phyloP scores from a whole-genome alignment of 2,888 invertebrate genomes.

The Patella pellucida region DNA sequence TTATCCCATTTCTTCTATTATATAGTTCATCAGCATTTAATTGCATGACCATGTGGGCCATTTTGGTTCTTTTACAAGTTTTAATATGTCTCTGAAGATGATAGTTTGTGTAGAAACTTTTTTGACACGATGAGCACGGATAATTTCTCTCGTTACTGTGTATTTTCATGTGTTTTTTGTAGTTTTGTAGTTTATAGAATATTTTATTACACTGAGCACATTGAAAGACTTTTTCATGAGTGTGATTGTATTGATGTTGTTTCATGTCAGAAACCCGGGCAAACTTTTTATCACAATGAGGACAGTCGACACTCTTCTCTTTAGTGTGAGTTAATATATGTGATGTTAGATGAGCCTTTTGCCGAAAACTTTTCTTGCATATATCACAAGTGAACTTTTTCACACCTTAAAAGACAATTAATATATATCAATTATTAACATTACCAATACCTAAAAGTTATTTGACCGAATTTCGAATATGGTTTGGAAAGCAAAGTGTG shows the following conservation, averaged over 20 bases:
- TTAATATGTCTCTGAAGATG: constrained; percentile 56
- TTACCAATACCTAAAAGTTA: too few relatives aligned
- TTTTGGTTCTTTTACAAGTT: constrained; percentile 47
- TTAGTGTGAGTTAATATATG: constrained; percentile 61
- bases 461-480: too few relatives aligned
- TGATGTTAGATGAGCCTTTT: constrained; percentile 62
- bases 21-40: too few relatives aligned
- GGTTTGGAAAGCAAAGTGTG: too few relatives aligned
- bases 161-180: constrained; percentile 58
- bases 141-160: constrained; percentile 58
- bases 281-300: constrained; percentile 58
- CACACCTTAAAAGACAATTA: constrained; percentile 42
- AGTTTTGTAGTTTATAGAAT: constrained; percentile 60
- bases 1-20: too few relatives aligned
- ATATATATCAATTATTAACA: too few relatives aligned
- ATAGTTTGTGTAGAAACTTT: constrained; percentile 57
- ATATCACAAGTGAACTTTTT: constrained; percentile 53
- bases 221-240: constrained; percentile 49
- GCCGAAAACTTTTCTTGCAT: constrained; percentile 58
- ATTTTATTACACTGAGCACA: constrained; percentile 56
- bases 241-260: constrained; percentile 61
- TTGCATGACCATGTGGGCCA: not conserved
- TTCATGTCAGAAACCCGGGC: constrained; percentile 56
- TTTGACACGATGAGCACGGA: constrained; percentile 53
- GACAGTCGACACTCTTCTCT: constrained; percentile 54